Percentiles rank a stretch among this genome's conserved stretches.
Evolutionary conservation across 2,888 invertebrate genomes (phyloP).

Genomic region (Caenorhabditis virilis): DNA sequence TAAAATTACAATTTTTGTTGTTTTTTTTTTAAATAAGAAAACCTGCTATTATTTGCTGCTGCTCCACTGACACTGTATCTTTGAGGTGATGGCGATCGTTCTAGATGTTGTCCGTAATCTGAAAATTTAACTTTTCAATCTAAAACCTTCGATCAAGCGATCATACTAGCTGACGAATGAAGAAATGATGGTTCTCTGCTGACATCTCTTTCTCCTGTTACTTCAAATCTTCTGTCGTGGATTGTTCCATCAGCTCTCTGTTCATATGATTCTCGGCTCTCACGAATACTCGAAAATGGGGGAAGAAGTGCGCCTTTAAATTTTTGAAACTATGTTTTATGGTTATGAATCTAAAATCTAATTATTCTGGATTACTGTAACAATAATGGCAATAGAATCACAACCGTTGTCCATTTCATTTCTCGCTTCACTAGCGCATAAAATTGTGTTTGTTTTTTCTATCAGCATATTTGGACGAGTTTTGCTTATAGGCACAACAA

Average conservation of each 20-base stretch:
- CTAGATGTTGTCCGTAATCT: constrained; percentile 53
- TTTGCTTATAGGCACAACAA: too few relatives aligned
- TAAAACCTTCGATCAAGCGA: background rate
- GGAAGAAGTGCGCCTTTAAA: constrained; percentile 14
- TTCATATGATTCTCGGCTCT: constrained; percentile 40
- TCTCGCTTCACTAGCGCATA: too few relatives aligned
- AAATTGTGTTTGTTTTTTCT: too few relatives aligned
- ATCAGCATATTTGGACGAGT: too few relatives aligned
- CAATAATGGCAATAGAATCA: too few relatives aligned
- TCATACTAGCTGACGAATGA: constrained; percentile 49
- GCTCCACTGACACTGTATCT: constrained; percentile 32
- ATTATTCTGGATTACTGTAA: too few relatives aligned
- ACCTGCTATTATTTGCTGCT: background rate
- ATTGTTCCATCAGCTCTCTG: constrained; percentile 30
- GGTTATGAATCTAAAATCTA: too few relatives aligned
- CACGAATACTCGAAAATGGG: constrained; percentile 28
- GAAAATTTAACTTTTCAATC: background rate
- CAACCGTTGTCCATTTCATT: too few relatives aligned
- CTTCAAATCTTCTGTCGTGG: constrained; percentile 39
- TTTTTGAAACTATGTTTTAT: too few relatives aligned
- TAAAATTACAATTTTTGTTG: background rate
- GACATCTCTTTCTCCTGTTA: constrained; percentile 62
- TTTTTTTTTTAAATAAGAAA: too few relatives aligned
- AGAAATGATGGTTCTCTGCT: constrained; percentile 63
- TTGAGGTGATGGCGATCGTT: constrained; percentile 38